Evolutionary conservation across 1,140 invertebrate genomes (phyloP), one percentile per base, ranked within the genome.

Genomic region (Choristoneura fumiferana): DNA sequence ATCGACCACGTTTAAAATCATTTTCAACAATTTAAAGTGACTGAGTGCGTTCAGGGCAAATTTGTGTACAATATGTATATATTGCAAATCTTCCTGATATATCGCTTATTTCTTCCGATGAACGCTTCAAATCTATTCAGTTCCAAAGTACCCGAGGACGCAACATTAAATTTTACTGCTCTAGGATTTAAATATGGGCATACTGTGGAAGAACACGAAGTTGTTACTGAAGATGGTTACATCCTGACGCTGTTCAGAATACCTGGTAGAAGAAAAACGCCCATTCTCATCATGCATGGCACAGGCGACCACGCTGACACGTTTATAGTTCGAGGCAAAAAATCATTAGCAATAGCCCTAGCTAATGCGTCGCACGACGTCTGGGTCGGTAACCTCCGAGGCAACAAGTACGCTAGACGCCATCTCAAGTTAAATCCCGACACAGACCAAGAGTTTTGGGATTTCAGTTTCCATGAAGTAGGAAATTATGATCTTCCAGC

Each of bases 381-480:
- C 6, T 95, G 94, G 93, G 61, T 95, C 65, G 92, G 91, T 0
- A 95, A 94, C 78, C 87, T 89, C 29, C 80, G 94, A 12, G 35
- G 35, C 8, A 37, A 37, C n/a, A 37, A 37, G 15, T 94, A 92
- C 69, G 93, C 92, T 1, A 80, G 83, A 38, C 85, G 87, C 22
- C 93, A 94, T 71, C 69, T 73, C n/a, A 73, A 60, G 0, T 62
- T 88, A n/a, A 71, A 89, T 69, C 82, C 89, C 14, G 57, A 63
- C 66, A 86, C 62, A 15, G 73, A 91, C 15, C 58, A 76, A 3
- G 60, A 78, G 33, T 93, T 90, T 62, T 93, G 92, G 92, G 67
- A 89, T 56, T 92, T 88, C 67, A 88, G 84, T 64, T 91, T 84
- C 68, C 89, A 92, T 69, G 90, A 93, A 66, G 91, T 92, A 84